A percentile compares a stretch with the other conserved stretches of the same genome.
Conservation (phyloP, 2,113 vertebrate genomes). For the Cinclus cinclus region DNA sequence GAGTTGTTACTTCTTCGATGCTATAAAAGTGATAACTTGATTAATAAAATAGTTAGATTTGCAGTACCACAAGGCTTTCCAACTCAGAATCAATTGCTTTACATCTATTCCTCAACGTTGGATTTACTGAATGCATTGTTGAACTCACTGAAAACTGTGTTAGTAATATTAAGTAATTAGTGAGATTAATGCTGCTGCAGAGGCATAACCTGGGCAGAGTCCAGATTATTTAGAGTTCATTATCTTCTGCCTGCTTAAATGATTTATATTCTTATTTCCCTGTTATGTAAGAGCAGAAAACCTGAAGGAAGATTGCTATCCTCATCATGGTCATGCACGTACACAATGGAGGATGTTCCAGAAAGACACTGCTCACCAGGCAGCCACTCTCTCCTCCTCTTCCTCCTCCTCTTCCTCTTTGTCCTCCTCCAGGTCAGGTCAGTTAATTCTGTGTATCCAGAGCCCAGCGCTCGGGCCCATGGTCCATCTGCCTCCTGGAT, state of each 20-base stretch:
- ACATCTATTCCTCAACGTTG: neutral
- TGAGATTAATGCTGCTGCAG: slow-evolving; percentile 52
- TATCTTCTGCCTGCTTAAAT: slow-evolving; percentile 54
- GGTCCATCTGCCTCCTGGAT: fast-evolving
- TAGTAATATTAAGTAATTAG: slow-evolving; percentile 64
- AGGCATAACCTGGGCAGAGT: slow-evolving; percentile 52
- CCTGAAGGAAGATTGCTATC: neutral
- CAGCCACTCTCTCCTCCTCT: neutral
- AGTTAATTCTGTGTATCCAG: neutral
- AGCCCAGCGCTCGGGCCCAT: fast-evolving
- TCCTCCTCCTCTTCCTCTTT: neutral
- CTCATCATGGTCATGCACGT: no score
- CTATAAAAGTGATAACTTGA: slow-evolving; percentile 11
- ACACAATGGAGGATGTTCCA: fast-evolving
- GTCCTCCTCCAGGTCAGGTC: neutral
- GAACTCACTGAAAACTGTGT: slow-evolving; percentile 28
- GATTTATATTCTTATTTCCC: slow-evolving; percentile 9
- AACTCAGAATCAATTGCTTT: slow-evolving; percentile 1
- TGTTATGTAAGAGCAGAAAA: neutral
- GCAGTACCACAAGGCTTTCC: slow-evolving; percentile 3
- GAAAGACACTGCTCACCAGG: neutral
- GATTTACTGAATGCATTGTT: neutral
- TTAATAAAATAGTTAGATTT: slow-evolving; percentile 45
- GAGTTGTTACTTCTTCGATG: neutral
- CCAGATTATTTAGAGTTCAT: slow-evolving; percentile 64